Evolutionary conservation across 2,113 vertebrate species (phyloP), one percentile per base, ranked within the genome.

Genomic region (Petrocephalus microphthalmus): DNA sequence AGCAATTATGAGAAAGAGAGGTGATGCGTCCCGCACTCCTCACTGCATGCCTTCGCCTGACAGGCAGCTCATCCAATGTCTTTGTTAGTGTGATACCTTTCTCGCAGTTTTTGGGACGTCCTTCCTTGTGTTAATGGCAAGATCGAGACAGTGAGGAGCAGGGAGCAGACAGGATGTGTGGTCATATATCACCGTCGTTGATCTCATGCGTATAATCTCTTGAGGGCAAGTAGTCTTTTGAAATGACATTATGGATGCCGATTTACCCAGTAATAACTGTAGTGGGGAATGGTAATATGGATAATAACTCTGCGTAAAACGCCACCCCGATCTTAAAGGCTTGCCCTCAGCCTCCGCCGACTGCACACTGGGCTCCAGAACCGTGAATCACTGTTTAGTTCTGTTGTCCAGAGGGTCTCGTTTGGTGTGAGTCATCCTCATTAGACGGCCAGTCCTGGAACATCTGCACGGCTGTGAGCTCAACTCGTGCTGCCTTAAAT

Each of bases 361-460:
- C 93, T 91, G 91, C 92, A 90, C 90, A 92, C 91, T 84, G 71
- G 92, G 90, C 93, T 90, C 93, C 89, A 93, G 88, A 87, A 89
- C 88, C 90, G 89, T 93, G 93, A 95, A 92, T 94, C 94, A 95
- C 93, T 91, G 86, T 90, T 90, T 88, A 92, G 93, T 54, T 78
- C 57, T 64, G 90, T 92, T 90, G 91, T 91, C 92, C 90, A 94
- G 54, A 91, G 93, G 93, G 90, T 89, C 91, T 93, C 93, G 92
- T 93, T 92, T 83, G 88, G 89, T 89, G 91, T 96, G 96, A 97
- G 91, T 97, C 96, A 96, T 94, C 93, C 94, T 95, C 95, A 95
- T 96, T 95, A 95, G 95, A 95, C 91, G 92, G 93, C 93, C 94
- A 91, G 94, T 94, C 93, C 90, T 90, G 91, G 92, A 95, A 95